Conservation (phyloP, 2,113 vertebrate species). For the Hippopotamus amphibius region DNA sequence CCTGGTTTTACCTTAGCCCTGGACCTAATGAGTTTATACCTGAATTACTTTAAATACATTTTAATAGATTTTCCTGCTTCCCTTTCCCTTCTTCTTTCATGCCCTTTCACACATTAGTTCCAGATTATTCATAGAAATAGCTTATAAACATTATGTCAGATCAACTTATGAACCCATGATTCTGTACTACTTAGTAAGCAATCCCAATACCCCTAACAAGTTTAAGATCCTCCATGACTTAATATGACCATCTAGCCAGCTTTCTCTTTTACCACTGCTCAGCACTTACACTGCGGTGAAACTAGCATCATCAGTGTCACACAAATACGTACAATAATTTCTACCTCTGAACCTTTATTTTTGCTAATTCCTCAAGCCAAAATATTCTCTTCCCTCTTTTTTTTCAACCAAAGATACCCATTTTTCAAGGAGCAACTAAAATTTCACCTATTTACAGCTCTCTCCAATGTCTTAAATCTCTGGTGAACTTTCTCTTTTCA, state of each 20-base stretch:
- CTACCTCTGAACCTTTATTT: not conserved
- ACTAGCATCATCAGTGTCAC: not conserved
- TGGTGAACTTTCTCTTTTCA: not conserved
- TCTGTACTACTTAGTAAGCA: not conserved
- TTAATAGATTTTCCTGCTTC: not conserved
- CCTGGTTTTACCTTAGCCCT: not conserved
- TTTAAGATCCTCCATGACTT: not conserved
- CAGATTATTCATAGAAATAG: not conserved
- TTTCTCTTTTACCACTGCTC: not conserved
- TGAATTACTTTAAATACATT: not conserved
- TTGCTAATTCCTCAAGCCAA: not conserved
- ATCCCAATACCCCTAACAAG: not conserved
- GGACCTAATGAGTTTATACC: not conserved
- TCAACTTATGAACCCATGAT: not conserved
- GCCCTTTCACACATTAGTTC: not conserved
- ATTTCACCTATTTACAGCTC: not conserved
- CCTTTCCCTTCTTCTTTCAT: not conserved
- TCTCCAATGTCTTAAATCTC: not conserved
- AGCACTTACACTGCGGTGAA: not conserved
- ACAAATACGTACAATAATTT: not conserved
- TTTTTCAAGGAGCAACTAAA: constrained; percentile 18
- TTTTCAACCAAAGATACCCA: not conserved
- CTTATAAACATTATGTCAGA: not conserved
- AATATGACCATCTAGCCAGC: not conserved
- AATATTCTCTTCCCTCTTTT: not conserved